Percentiles rank a stretch among this genome's conserved stretches.
These are phyloP conservation scores for Caenorhabditis parvicauda DNA, from an alignment of 2,888 invertebrate species.

Conservation along the genomic window DNA sequence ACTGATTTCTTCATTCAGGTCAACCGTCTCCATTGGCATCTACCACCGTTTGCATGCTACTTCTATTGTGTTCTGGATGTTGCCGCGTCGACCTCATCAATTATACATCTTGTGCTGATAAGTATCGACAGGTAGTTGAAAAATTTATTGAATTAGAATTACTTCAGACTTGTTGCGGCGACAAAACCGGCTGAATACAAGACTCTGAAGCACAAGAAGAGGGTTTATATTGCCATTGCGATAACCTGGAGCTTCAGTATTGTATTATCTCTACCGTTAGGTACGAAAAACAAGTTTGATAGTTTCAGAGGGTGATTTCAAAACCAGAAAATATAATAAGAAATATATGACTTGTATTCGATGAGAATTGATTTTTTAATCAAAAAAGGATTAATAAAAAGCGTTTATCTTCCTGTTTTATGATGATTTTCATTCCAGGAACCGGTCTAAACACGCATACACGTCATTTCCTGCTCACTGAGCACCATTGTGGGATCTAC, in stretches of 20 bases:
- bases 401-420: no score
- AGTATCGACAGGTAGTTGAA: slow-evolving; percentile 58
- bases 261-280: slow-evolving; percentile 54
- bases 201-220: slow-evolving; percentile 55
- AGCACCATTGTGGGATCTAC: slow-evolving; percentile 61
- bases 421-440: no score
- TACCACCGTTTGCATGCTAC: slow-evolving; percentile 56
- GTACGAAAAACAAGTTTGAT: slow-evolving; percentile 18
- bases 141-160: neutral
- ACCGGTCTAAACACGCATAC: slow-evolving; percentile 55
- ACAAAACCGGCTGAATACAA: slow-evolving; percentile 63
- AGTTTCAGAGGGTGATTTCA: neutral
- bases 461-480: slow-evolving; percentile 40
- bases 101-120: slow-evolving; percentile 61
- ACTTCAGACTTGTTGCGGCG: slow-evolving; percentile 55
- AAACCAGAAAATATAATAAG: neutral
- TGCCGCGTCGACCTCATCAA: slow-evolving; percentile 61
- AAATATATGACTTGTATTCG: neutral
- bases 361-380: neutral
- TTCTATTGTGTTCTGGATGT: slow-evolving; percentile 61
- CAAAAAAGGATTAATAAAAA: neutral
- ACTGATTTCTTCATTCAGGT: slow-evolving; percentile 33
- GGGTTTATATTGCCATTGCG: slow-evolving; percentile 59
- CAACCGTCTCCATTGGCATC: slow-evolving; percentile 61
- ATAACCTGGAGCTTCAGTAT: slow-evolving; percentile 61